phyloP scores from a whole-genome alignment of 2,888 invertebrate genomes.

The Lissonota sp. region DNA sequence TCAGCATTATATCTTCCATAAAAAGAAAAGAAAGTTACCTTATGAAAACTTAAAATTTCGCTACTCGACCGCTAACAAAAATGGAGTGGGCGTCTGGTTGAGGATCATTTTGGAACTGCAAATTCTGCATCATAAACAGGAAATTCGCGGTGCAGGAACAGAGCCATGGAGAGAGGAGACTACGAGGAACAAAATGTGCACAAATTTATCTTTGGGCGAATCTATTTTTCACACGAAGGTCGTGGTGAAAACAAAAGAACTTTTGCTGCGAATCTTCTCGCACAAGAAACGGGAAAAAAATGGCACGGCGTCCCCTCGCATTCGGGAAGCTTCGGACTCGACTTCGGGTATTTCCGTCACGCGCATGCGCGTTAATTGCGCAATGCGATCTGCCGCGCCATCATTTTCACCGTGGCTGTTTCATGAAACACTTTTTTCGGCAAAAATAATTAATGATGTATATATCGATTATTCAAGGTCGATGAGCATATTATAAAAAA shows the following conservation, averaged over 20 bases:
- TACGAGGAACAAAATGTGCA: too few species aligned
- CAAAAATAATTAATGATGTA: too few species aligned
- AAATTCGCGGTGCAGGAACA: too few species aligned
- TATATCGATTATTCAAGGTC: too few species aligned
- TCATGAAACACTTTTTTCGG: not conserved
- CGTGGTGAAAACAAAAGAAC: not conserved
- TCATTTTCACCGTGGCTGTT: constrained; percentile 26
- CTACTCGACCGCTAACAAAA: too few species aligned
- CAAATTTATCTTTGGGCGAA: not conserved
- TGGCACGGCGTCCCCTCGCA: not conserved
- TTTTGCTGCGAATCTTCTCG: not conserved
- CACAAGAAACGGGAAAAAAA: not conserved
- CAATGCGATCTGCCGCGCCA: not conserved
- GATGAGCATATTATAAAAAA: too few species aligned
- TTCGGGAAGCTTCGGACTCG: not conserved
- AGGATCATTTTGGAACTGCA: too few species aligned
- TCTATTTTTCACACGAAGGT: not conserved
- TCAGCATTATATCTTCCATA: too few species aligned
- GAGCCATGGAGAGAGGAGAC: too few species aligned
- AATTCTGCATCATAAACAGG: too few species aligned
- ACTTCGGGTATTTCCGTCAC: not conserved
- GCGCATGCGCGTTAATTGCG: not conserved
- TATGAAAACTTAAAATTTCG: not conserved
- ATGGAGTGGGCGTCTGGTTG: not conserved
- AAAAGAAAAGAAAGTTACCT: not conserved